Percentiles rank a stretch among this genome's conserved stretches.
Evolutionary conservation across 2,797 vertebrate genomes (phyloP).

Genomic region (Enteromius treurensis): DNA sequence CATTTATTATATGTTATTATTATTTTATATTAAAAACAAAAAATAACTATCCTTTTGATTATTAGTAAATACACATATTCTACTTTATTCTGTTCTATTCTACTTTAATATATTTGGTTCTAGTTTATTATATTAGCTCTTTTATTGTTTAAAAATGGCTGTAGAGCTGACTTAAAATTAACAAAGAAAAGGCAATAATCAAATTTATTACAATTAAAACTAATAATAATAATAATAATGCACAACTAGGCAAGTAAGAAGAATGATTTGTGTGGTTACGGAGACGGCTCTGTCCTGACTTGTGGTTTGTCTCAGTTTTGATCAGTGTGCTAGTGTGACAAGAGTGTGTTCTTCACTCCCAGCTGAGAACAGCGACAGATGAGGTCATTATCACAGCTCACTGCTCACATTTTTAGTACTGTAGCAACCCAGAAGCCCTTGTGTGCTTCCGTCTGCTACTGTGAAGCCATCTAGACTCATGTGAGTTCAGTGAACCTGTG

Average conservation of each 20-base stretch:
- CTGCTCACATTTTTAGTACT: background rate
- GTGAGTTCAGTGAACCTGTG: background rate
- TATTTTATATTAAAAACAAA: background rate
- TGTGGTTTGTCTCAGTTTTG: conserved; percentile 1
- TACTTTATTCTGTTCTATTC: background rate
- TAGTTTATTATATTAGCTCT: background rate
- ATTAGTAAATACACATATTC: background rate
- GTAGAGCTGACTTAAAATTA: no score
- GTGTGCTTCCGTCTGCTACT: background rate
- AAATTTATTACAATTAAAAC: no score
- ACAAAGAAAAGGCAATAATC: no score
- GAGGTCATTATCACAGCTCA: conserved; percentile 10
- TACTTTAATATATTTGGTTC: background rate
- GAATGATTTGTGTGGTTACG: background rate
- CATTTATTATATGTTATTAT: background rate
- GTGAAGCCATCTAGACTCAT: background rate
- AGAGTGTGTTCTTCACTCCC: background rate
- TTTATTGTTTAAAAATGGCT: background rate
- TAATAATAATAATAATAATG: no score
- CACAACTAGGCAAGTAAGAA: background rate
- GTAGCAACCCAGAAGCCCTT: background rate
- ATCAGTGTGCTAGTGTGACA: conserved; percentile 15
- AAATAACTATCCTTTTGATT: background rate
- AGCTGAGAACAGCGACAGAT: background rate
- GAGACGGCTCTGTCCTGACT: background rate